A percentile compares a stretch with the other conserved stretches of the same genome.
These are phyloP conservation scores for Mormyrops boulengeri DNA, from an alignment of 2,797 vertebrate genomes.

Conservation along the genomic window DNA sequence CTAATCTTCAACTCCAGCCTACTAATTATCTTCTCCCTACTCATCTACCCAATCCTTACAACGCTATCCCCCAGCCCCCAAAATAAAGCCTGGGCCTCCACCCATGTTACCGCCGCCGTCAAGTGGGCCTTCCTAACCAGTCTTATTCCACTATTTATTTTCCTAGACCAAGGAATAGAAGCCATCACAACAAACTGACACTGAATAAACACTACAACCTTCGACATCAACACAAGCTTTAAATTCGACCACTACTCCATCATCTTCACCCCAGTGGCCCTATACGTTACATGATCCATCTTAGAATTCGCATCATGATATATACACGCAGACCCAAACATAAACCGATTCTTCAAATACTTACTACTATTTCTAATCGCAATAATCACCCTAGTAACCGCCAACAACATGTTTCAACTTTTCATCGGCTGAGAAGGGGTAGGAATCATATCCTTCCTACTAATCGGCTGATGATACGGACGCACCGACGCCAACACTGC, in stretches of 20 bases:
- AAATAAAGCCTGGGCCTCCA: accelerated
- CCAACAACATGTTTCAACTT: constrained; percentile 33
- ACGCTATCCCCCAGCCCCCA: accelerated
- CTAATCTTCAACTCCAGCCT: accelerated
- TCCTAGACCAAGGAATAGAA: not conserved
- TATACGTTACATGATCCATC: constrained; percentile 40
- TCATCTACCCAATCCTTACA: accelerated
- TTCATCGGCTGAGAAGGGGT: constrained; percentile 46
- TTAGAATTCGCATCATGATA: constrained; percentile 42
- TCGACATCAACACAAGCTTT: constrained; percentile 13
- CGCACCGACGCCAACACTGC: constrained; percentile 35
- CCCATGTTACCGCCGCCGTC: not conserved
- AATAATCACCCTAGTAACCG: constrained; percentile 27
- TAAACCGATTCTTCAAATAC: constrained; percentile 42
- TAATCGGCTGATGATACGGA: constrained; percentile 42
- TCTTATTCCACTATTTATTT: accelerated
- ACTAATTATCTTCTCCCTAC: accelerated
- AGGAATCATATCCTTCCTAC: constrained; percentile 40
- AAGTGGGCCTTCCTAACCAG: constrained; percentile 24
- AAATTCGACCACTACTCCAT: constrained; percentile 26
- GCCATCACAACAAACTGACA: accelerated
- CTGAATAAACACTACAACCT: not conserved
- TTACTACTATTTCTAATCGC: constrained; percentile 33
- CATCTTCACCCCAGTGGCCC: constrained; percentile 23
- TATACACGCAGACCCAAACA: constrained; percentile 23